These are phyloP conservation scores for Nothoprocta perdicaria DNA, from an alignment of 2,113 vertebrate genomes.

Conservation along the genomic window DNA sequence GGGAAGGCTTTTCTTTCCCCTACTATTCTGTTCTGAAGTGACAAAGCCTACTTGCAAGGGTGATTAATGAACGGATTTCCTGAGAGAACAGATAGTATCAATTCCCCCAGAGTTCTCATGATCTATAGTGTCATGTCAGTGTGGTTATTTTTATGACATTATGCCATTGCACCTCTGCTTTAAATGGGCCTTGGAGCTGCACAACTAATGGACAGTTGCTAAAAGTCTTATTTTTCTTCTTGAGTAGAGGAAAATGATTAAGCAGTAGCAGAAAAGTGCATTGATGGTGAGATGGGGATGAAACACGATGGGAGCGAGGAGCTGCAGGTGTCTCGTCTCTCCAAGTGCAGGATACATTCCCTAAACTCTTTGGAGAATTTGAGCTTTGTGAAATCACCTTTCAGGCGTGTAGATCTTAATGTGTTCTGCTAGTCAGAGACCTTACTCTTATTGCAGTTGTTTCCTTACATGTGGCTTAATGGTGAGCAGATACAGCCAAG, in stretches of 20 bases:
- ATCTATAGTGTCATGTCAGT: not conserved
- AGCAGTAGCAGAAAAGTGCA: not conserved
- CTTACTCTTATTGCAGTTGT: not conserved
- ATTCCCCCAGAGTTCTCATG: not conserved
- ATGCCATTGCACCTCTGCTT: not conserved
- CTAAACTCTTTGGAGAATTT: not conserved
- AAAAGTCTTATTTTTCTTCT: not conserved
- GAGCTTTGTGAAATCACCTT: not conserved
- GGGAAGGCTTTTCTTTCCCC: not conserved
- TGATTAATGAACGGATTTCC: not conserved
- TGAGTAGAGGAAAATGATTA: not conserved
- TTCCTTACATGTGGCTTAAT: not conserved
- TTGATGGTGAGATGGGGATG: not conserved
- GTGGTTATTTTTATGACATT: not conserved
- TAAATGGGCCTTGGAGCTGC: not conserved
- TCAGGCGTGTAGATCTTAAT: not conserved
- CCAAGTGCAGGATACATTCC: no score
- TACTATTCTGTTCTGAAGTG: not conserved
- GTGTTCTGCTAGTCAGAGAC: not conserved
- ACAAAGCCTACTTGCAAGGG: not conserved
- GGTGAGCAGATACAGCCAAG: not conserved
- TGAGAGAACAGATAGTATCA: not conserved
- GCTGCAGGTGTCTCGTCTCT: not conserved
- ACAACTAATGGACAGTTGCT: not conserved
- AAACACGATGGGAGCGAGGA: not conserved